A percentile compares a stretch with the other conserved stretches of the same genome.
Conservation (phyloP, 2,888 invertebrate genomes). For the Brachypalpus laphriformis region DNA sequence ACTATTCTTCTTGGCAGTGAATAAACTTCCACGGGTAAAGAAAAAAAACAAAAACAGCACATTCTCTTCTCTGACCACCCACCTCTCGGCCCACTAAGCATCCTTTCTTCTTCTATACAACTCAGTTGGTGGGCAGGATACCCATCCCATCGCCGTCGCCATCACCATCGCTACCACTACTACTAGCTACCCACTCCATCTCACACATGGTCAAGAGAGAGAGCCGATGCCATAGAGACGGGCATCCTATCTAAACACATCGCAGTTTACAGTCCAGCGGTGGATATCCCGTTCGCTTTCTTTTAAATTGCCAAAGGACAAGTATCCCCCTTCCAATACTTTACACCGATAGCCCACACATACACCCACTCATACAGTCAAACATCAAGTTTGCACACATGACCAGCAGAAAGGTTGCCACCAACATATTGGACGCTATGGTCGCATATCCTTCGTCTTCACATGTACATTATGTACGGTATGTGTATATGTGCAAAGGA, state of each 20-base stretch:
- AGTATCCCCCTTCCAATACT: conserved; percentile 58
- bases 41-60: conserved; percentile 21
- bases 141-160: not conserved
- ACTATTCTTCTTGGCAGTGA: not conserved
- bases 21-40: conserved; percentile 3
- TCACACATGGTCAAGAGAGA: conserved; percentile 60
- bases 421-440: conserved; percentile 43
- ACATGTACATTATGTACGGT: conserved; percentile 9
- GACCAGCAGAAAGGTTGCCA: conserved; percentile 46
- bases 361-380: conserved; percentile 38
- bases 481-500: conserved; percentile 49
- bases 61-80: not conserved
- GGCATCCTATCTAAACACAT: conserved; percentile 64
- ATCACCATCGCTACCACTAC: not conserved
- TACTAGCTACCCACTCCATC: not conserved
- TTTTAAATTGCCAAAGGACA: conserved; percentile 74
- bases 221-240: conserved; percentile 13
- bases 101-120: conserved; percentile 33
- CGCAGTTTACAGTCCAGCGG: conserved; percentile 68
- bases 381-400: conserved; percentile 56
- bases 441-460: conserved; percentile 62
- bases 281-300: conserved; percentile 66
- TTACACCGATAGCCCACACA: conserved; percentile 10
- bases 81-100: conserved; percentile 8
- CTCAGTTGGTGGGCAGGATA: conserved; percentile 24